Percentiles rank a stretch among this genome's conserved stretches.
Evolutionary conservation across 2,113 vertebrate species (phyloP).

Genomic region (Hylia prasina): DNA sequence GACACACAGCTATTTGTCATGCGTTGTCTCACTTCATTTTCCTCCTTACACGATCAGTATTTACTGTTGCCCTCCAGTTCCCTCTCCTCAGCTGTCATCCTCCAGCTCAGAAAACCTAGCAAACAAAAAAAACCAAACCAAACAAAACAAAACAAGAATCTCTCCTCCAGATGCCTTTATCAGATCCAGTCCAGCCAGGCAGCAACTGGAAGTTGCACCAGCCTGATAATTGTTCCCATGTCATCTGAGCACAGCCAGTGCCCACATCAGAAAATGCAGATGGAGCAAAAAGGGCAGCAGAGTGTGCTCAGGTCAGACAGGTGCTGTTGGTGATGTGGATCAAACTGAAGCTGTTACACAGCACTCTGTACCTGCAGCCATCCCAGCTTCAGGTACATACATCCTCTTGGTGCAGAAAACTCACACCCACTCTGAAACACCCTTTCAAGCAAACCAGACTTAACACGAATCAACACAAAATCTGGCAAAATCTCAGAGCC

Average conservation of each 20-base stretch:
- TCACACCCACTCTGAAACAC: neutral
- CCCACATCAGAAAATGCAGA: neutral
- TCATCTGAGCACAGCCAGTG: neutral
- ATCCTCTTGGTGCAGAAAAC: neutral
- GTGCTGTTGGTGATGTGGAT: neutral
- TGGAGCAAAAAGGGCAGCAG: neutral
- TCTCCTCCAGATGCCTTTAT: neutral
- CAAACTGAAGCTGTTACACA: neutral
- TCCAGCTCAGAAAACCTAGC: neutral
- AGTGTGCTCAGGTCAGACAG: neutral
- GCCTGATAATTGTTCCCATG: neutral
- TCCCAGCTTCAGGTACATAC: rapidly evolving
- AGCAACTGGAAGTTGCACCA: neutral
- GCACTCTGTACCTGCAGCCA: neutral
- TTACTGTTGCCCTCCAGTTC: neutral
- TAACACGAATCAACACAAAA: neutral
- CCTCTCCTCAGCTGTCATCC: neutral
- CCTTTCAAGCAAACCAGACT: neutral
- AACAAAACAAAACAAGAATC: neutral
- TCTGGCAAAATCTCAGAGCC: neutral
- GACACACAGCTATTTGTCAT: neutral
- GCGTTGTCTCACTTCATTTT: neutral
- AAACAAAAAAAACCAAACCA: too few relatives aligned
- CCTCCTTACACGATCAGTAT: rapidly evolving
- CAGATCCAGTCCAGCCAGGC: neutral